Conservation (phyloP, 2,113 vertebrate genomes). For the Thunnus thynnus region DNA sequence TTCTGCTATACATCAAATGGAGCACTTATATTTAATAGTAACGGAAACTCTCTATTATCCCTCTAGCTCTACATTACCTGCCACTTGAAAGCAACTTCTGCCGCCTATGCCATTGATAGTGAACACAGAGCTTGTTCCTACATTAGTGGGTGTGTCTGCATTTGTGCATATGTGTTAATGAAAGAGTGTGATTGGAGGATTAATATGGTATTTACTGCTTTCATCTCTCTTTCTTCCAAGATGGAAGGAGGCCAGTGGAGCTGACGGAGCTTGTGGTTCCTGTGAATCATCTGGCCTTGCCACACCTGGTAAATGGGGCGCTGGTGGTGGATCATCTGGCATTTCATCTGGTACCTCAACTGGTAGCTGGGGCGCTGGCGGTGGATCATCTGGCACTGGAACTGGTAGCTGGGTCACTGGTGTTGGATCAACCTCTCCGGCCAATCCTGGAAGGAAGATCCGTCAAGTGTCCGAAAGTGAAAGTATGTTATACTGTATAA, state of each 20-base stretch:
- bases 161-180: background rate
- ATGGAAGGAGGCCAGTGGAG: slow-evolving; percentile 71
- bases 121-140: slow-evolving; percentile 80
- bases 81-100: slow-evolving; percentile 71
- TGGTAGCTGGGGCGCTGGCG: background rate
- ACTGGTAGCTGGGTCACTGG: background rate
- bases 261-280: slow-evolving; percentile 57
- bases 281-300: slow-evolving; percentile 50
- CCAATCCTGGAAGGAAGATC: slow-evolving; percentile 10
- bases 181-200: background rate
- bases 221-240: slow-evolving; percentile 42
- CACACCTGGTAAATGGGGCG: too few species aligned
- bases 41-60: background rate
- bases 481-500: slow-evolving; percentile 41
- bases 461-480: slow-evolving; percentile 36
- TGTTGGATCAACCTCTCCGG: too few species aligned
- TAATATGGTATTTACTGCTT: background rate
- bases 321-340: too few species aligned
- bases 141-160: slow-evolving; percentile 50
- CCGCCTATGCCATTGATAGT: background rate
- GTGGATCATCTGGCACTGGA: background rate
- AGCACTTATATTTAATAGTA: background rate
- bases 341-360: too few species aligned
- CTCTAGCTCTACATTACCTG: slow-evolving; percentile 82
- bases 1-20: background rate